A percentile compares a stretch with the other conserved stretches of the same genome.
Conservation (phyloP, 2,888 invertebrate species). For the Andrena camellia region DNA sequence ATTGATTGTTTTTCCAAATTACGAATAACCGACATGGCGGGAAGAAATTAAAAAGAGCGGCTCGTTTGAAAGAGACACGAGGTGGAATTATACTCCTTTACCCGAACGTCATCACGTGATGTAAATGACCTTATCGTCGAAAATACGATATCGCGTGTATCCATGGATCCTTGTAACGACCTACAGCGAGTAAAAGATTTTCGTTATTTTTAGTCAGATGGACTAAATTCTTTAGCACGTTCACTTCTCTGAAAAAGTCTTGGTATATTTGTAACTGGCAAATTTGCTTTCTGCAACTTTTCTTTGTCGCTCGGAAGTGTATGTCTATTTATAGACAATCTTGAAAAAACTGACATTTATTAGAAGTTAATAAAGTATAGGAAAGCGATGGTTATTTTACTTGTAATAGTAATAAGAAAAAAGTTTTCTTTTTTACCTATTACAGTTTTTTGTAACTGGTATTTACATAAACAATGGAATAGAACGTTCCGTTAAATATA, state of each 20-base stretch:
- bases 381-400: neutral
- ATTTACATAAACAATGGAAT: neutral
- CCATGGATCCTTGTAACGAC: constrained; percentile 65
- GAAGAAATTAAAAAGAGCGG: constrained; percentile 28
- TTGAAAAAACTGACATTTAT: neutral
- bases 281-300: neutral
- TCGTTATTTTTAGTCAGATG: constrained; percentile 43
- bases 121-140: constrained; percentile 68
- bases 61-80: constrained; percentile 30
- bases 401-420: neutral
- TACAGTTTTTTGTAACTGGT: neutral
- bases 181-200: constrained; percentile 46
- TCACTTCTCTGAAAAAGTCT: neutral
- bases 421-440: neutral
- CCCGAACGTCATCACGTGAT: constrained; percentile 39
- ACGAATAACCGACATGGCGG: constrained; percentile 60
- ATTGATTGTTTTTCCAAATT: constrained; percentile 42
- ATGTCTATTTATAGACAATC: neutral
- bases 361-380: neutral
- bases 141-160: constrained; percentile 49
- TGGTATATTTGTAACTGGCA: constrained; percentile 10
- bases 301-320: neutral
- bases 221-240: constrained; percentile 2
- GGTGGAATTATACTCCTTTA: constrained; percentile 19
- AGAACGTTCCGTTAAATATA: too few species aligned